Evolutionary conservation across 2,797 vertebrate species (phyloP), one percentile per base, ranked within the genome.

Genomic region (Euphonia xanthogaster): DNA sequence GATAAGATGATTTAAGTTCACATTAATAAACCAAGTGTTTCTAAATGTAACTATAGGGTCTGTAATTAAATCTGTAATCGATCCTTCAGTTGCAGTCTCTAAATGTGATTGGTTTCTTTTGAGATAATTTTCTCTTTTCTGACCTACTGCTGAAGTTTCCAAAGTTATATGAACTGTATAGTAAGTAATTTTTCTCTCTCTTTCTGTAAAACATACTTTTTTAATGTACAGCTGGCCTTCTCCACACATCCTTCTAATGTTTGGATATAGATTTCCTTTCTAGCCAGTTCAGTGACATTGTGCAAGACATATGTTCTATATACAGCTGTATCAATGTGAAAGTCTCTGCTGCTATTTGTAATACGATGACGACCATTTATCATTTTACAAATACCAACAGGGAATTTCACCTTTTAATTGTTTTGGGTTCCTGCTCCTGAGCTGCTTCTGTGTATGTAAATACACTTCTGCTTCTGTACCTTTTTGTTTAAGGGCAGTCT

Each of bases 161-260:
- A 14, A 91, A 94, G 40, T 88, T 93, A 90, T 84, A 85, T 95
- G 71, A 90, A 76, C 80, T 81, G 80, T 40, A 9, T 50, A 45
- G 39, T 81, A 78, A 72, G 31, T 73, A 72, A 75, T 78, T 84
- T 96, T 94, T 60, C 28, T 82, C 28, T 47, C 62, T 67, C 15
- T 54, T 93, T 84, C 51, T 74, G 51, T 58, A 58, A 86, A 86
- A 83, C 1, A 0, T 42, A 47, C 19, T 88, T 95, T 90, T 86
- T 45, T 1, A 81, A 81, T 42, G 28, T 73, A 42, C 62, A 87
- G 10, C 14, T 90, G 83, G 30, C 54, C 28, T 63, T 39, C 44
- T 75, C 21, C 84, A 33, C 44, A 86, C 23, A 76, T 47, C 60
- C 14, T 76, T 67, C 37, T 45, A 35, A 35, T 10, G 37, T 77